phyloP scores from a whole-genome alignment of 1,140 invertebrate species.

The Diuraphis noxia region DNA sequence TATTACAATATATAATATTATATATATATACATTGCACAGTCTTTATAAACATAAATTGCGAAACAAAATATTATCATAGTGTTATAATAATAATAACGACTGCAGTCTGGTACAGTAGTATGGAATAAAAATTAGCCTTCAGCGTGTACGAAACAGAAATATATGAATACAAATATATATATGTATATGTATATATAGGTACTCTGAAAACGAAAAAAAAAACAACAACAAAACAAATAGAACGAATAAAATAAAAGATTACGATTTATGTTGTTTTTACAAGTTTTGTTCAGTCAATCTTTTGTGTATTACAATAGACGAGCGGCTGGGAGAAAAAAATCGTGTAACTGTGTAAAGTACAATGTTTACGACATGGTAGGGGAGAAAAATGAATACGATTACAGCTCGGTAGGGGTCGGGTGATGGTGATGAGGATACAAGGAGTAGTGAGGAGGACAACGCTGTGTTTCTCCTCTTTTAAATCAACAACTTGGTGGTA shows the following conservation, averaged over 20 bases:
- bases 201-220: neutral
- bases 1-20: neutral
- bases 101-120: neutral
- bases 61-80: neutral
- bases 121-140: neutral
- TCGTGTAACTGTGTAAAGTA: neutral
- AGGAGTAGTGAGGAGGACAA: neutral
- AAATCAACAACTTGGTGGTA: neutral
- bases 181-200: neutral
- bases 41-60: neutral
- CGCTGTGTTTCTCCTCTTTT: neutral
- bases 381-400: neutral
- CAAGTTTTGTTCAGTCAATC: constrained; percentile 7
- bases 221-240: neutral
- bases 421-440: neutral
- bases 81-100: neutral
- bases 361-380: neutral
- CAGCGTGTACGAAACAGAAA: neutral
- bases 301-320: neutral
- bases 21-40: neutral
- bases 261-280: constrained; percentile 10
- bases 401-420: neutral
- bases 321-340: neutral
- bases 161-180: neutral
- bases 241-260: constrained; percentile 5